Conservation (phyloP, 2,888 invertebrate species). For the Epiblema foenella region DNA sequence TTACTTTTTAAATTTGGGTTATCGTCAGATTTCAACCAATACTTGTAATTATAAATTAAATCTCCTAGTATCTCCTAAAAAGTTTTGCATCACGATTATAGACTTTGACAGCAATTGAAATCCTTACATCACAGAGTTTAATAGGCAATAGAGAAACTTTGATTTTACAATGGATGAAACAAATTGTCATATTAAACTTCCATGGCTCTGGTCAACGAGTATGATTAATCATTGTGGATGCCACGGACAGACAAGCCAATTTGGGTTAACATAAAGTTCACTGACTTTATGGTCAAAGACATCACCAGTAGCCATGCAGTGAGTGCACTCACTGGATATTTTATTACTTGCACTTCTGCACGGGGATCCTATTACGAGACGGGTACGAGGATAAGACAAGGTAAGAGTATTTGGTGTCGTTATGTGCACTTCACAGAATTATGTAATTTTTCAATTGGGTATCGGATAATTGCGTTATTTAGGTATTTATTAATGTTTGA, state of each 20-base stretch:
- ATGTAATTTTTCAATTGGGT: background rate
- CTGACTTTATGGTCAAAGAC: conserved; percentile 62
- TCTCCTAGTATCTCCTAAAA: no score
- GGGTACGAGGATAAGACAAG: background rate
- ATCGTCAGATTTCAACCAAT: no score
- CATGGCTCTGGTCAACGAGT: conserved; percentile 65
- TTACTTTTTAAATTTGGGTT: no score
- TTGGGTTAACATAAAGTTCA: conserved; percentile 74
- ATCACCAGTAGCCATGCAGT: conserved; percentile 49
- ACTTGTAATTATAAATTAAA: no score
- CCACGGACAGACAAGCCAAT: conserved; percentile 68
- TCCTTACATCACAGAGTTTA: background rate
- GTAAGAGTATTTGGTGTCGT: background rate
- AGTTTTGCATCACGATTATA: background rate
- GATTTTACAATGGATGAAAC: conserved; percentile 51
- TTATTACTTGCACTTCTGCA: conserved; percentile 29
- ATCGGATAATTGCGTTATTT: no score
- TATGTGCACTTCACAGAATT: background rate
- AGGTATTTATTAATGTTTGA: no score
- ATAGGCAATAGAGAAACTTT: conserved; percentile 17
- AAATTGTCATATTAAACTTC: conserved; percentile 74
- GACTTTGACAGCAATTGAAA: background rate
- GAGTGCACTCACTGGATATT: conserved; percentile 41
- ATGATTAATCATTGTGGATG: conserved; percentile 76
- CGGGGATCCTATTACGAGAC: conserved; percentile 17